Base-by-base conservation (phyloP, 2,888 invertebrate genomes). In the Polydrusus pterygomalis region DNA sequence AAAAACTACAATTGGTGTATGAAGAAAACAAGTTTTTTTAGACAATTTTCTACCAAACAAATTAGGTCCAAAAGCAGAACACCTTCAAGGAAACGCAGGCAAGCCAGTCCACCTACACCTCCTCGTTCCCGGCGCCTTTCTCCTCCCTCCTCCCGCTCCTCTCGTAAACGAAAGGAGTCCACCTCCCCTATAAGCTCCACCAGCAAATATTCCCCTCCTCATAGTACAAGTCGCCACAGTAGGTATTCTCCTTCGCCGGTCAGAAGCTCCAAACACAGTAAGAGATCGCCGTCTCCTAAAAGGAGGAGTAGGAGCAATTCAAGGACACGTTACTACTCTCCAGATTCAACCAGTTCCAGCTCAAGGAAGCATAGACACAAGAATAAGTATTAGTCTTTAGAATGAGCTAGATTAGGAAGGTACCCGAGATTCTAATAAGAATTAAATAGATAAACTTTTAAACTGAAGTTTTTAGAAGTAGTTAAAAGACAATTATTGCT, bases 341-440 rank as follows among this genome's bases (percentile, higher is more conserved):
- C 89, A 34, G 89, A 89, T 40, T 85, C 79, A 0, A 77, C 77
- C 1, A 76, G 75, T 65, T 73, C 73, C 20, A 73, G 87, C 25
- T 86, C 89, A 30, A 87, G 88, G 70, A 90, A 90, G 83, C 90
- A 90, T 81, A 87, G 89, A 78, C 90, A 90, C 80, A 90, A 90
- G 82, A 90, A 90, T 83, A 90, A 89, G 84, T 89, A 89, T 81
- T 90, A 84, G 54, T 58, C 9, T 20, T 62, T 62, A 69, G 43
- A 58, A 87, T 67, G 56, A 49, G 60, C 64, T 64, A 43, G 30
- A 11, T 43, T 58, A 45, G 43, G 20, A 45, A 18, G 38, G 58
- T 45, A 45, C 30, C 47, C 7, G 20, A 20, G 69, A 60, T 43
- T 69, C 34, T 43, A 43, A 56, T 45, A 40, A 45, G 13, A 43